Conservation (phyloP, 2,888 invertebrate genomes). For the Lasius platythorax region DNA sequence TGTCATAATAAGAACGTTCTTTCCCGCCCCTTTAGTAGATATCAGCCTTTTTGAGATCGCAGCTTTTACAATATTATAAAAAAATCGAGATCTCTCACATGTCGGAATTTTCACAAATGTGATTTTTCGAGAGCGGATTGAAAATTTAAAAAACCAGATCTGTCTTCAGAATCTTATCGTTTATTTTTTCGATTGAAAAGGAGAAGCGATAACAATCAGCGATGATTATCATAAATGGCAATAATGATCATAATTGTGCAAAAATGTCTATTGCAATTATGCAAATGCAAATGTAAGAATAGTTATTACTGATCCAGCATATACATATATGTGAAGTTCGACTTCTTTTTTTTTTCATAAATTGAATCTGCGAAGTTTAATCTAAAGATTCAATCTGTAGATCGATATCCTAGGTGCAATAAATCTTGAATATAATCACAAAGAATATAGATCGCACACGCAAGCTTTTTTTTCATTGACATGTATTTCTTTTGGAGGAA, state of each 20-base stretch:
- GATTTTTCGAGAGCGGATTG: background rate
- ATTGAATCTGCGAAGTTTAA: background rate
- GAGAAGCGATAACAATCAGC: background rate
- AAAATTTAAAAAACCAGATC: background rate
- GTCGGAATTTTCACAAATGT: background rate
- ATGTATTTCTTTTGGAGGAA: slow-evolving; percentile 11
- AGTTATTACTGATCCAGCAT: background rate
- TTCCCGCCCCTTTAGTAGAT: background rate
- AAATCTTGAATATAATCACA: background rate
- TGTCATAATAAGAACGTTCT: no score
- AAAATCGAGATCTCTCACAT: background rate
- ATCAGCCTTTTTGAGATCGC: background rate
- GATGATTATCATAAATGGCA: slow-evolving; percentile 5
- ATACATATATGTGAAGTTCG: background rate
- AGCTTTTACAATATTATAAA: background rate
- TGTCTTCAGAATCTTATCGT: background rate
- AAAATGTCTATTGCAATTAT: slow-evolving; percentile 11
- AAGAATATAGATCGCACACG: background rate
- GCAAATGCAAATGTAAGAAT: background rate
- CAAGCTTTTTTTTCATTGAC: background rate
- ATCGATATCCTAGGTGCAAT: background rate
- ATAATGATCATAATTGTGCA: background rate
- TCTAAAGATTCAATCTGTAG: background rate
- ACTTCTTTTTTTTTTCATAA: background rate
- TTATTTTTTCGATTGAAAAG: background rate